Percentiles rank a stretch among this genome's conserved stretches.
Evolutionary conservation across 2,113 vertebrate species (phyloP).

Genomic region (Planiliza haematocheilus): DNA sequence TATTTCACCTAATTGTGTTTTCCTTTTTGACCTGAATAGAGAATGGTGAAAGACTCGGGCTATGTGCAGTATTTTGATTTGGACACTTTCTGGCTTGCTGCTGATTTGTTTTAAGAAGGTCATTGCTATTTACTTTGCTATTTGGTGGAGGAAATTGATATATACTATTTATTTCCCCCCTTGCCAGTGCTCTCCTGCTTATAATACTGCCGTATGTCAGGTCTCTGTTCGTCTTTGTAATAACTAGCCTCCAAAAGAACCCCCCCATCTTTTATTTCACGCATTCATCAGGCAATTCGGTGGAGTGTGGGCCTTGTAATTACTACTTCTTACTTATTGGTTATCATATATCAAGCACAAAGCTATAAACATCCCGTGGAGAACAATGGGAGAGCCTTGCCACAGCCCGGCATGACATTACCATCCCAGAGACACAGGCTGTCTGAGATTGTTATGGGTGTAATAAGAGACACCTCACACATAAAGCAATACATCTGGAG

Average conservation of each 20-base stretch:
- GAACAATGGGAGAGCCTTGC: conserved; percentile 77
- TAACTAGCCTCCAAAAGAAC: conserved; percentile 64
- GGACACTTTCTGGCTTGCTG: conserved; percentile 47
- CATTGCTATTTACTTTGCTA: conserved; percentile 67
- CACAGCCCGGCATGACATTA: conserved; percentile 68
- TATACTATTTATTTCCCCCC: conserved; percentile 66
- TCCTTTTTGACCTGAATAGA: conserved; percentile 59
- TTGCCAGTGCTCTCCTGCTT: conserved; percentile 18
- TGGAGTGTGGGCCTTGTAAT: conserved; percentile 79
- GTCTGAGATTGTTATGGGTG: conserved; percentile 78
- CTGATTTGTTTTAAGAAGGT: conserved; percentile 69
- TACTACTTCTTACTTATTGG: conserved; percentile 79
- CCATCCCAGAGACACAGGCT: conserved; percentile 68
- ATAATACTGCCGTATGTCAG: conserved; percentile 52
- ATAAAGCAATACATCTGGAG: conserved; percentile 74
- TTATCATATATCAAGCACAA: conserved; percentile 79
- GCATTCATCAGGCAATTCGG: conserved; percentile 69
- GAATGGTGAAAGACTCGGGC: conserved; percentile 18
- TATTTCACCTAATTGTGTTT: conserved; percentile 71
- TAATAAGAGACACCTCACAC: conserved; percentile 77
- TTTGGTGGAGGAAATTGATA: conserved; percentile 67
- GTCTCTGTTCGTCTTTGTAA: conserved; percentile 68
- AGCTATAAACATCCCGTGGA: conserved; percentile 75
- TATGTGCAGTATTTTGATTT: conserved; percentile 53
- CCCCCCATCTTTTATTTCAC: conserved; percentile 79